Evolutionary conservation across 1,140 invertebrate species (phyloP).

Genomic region (Meloidogyne hapla): DNA sequence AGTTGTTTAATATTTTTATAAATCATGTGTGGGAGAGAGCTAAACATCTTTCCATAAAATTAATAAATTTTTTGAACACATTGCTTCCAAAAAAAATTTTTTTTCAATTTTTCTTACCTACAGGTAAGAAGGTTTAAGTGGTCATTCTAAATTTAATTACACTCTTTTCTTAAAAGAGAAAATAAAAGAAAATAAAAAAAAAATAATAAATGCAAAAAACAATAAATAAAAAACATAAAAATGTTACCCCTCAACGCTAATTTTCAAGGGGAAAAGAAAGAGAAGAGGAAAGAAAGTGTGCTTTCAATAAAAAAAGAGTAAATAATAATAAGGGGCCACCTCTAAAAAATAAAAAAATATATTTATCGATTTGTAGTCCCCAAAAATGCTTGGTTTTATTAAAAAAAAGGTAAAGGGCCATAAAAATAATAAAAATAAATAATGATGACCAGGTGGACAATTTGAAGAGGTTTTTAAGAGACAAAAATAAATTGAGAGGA

Average conservation of each 20-base stretch:
- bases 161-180: too few species aligned
- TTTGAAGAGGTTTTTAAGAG: background rate
- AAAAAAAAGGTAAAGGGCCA: background rate
- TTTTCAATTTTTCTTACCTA: too few species aligned
- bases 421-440: background rate
- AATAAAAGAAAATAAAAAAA: too few species aligned
- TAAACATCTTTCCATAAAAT: too few species aligned
- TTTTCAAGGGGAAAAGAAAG: background rate
- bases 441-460: background rate
- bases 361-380: background rate
- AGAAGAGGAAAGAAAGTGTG: background rate
- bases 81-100: too few species aligned
- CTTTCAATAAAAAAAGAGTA: background rate
- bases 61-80: too few species aligned
- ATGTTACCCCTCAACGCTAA: background rate
- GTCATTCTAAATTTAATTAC: too few species aligned
- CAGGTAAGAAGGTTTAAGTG: too few species aligned
- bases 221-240: background rate
- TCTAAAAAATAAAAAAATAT: background rate
- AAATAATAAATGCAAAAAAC: background rate
- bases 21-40: too few species aligned
- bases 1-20: too few species aligned
- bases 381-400: background rate
- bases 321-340: background rate
- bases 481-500: background rate